A percentile compares a stretch with the other conserved stretches of the same genome.
Conservation (phyloP, 2,888 invertebrate species). For the Blastobasis lacticolella region DNA sequence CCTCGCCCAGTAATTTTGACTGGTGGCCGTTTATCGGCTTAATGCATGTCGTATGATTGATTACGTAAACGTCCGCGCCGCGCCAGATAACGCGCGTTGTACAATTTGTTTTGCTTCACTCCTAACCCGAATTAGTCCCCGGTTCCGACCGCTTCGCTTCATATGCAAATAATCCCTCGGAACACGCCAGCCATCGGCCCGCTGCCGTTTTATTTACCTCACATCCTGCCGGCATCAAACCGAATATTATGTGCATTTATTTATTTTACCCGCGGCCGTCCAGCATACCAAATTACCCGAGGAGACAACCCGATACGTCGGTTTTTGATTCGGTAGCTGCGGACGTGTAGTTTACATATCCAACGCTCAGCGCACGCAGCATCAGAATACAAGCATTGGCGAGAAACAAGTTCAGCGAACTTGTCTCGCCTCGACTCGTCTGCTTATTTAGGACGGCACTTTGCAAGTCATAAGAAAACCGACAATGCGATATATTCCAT, state of each 20-base stretch:
- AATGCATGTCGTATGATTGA: constrained; percentile 30
- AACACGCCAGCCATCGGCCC: constrained; percentile 25
- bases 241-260: constrained; percentile 69
- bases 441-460: constrained; percentile 50
- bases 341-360: constrained; percentile 40
- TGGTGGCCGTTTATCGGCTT: constrained; percentile 14
- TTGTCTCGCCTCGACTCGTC: constrained; percentile 45
- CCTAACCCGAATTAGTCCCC: constrained; percentile 29
- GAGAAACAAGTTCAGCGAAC: constrained; percentile 43
- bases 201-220: constrained; percentile 36
- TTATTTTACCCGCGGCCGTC: constrained; percentile 42
- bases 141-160: constrained; percentile 34
- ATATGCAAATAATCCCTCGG: constrained; percentile 51
- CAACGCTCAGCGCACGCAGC: constrained; percentile 29
- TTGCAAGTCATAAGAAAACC: constrained; percentile 45
- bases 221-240: constrained; percentile 44
- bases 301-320: constrained; percentile 24
- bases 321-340: constrained; percentile 31
- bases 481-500: constrained; percentile 23
- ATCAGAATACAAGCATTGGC: constrained; percentile 15
- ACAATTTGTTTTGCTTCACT: constrained; percentile 20
- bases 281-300: constrained; percentile 28
- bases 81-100: background rate
- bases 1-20: constrained; percentile 13
- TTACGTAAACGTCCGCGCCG: constrained; percentile 10